Evolutionary conservation across 2,888 invertebrate species (phyloP).

Genomic region (Brachycybe producta): DNA sequence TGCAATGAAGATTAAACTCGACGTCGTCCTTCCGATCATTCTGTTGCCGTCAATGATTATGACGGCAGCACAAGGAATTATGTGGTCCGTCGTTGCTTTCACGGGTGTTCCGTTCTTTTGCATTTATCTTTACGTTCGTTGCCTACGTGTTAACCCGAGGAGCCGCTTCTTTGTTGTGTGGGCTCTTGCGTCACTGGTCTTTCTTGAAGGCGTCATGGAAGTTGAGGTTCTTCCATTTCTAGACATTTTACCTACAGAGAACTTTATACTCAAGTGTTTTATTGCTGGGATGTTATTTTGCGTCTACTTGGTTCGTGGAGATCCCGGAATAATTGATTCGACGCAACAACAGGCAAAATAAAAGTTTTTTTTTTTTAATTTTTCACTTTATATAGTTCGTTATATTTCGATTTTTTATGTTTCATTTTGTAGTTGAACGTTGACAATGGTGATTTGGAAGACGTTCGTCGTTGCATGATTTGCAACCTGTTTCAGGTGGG

Average conservation of each 20-base stretch:
- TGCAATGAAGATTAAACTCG: slow-evolving; percentile 1
- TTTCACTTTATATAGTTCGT: background rate
- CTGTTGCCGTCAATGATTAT: slow-evolving; percentile 12
- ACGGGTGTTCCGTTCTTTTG: background rate
- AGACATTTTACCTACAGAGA: slow-evolving; percentile 10
- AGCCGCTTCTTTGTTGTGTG: slow-evolving; percentile 8
- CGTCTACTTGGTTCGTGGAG: slow-evolving; percentile 7
- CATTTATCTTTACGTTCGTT: background rate
- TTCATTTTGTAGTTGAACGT: background rate
- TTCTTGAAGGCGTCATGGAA: slow-evolving; percentile 10
- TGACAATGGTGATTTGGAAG: background rate
- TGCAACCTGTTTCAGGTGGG: slow-evolving; percentile 5
- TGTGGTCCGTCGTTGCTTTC: slow-evolving; percentile 11
- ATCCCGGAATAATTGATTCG: slow-evolving; percentile 5
- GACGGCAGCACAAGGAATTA: slow-evolving; percentile 4
- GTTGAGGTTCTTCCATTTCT: slow-evolving; percentile 11
- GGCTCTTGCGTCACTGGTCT: slow-evolving; percentile 1
- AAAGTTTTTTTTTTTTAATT: background rate
- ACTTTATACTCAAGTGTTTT: slow-evolving; percentile 8
- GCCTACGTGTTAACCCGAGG: background rate
- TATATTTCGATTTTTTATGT: background rate
- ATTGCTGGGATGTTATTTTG: background rate
- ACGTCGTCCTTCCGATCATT: slow-evolving; percentile 1
- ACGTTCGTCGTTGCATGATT: background rate
- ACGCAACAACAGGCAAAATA: background rate